A percentile compares a stretch with the other conserved stretches of the same genome.
These are phyloP conservation scores for Calcarius lapponicus DNA, from an alignment of 2,797 vertebrate species.

Conservation along the genomic window DNA sequence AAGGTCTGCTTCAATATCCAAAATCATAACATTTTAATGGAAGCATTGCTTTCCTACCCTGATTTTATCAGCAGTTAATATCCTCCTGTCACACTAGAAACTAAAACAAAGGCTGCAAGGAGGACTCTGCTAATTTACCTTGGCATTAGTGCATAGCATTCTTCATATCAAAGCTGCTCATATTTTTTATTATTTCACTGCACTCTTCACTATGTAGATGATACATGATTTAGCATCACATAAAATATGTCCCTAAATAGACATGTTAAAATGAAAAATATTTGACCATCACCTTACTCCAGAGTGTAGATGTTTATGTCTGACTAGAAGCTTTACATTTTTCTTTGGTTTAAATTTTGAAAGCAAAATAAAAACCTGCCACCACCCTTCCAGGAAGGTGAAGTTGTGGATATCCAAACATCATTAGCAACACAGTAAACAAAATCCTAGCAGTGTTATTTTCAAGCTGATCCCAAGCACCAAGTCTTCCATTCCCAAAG, in stretches of 20 bases:
- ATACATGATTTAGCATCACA: not conserved
- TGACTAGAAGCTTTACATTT: not conserved
- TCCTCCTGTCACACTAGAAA: not conserved
- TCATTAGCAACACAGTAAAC: not conserved
- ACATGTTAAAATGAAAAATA: not conserved
- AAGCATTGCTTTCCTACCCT: not conserved
- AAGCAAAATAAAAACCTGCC: not conserved
- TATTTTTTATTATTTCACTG: not conserved
- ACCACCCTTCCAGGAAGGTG: not conserved
- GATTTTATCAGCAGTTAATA: constrained; percentile 4
- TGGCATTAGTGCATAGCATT: not conserved
- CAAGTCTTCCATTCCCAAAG: not conserved
- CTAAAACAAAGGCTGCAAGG: not conserved
- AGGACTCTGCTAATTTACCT: not conserved
- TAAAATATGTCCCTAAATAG: not conserved
- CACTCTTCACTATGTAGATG: not conserved
- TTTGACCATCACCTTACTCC: not conserved
- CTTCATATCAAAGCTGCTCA: not conserved
- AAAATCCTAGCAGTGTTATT: not conserved
- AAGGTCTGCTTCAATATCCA: not conserved
- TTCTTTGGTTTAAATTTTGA: not conserved
- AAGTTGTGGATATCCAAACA: not conserved
- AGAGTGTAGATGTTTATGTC: not conserved
- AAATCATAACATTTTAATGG: not conserved
- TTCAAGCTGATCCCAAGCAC: not conserved